Evolutionary conservation across 1,140 invertebrate species (phyloP), one percentile per base, ranked within the genome.

Genomic region (Tetramorium alpestre): DNA sequence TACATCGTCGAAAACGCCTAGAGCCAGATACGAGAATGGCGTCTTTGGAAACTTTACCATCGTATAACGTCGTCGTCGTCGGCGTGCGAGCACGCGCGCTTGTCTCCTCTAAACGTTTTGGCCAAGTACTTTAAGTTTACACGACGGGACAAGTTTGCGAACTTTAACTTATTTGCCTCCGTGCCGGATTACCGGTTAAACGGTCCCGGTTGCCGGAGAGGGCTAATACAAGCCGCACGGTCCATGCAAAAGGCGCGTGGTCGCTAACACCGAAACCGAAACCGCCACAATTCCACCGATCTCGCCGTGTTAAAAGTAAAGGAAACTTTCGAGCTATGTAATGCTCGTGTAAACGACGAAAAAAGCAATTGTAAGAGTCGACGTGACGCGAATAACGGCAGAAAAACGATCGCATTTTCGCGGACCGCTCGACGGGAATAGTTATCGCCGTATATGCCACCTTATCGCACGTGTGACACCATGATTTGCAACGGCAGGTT

Each of bases 101-200:
- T 73, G 87, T 62, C 69, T 89, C 76, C 60, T 69, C 54, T 86
- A 86, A 89, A 89, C 33, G 82, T 86, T 88, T 58, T 75, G 69
- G 44, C 51, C 56, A 76, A 88, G 54, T 62, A 76, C 80, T 69
- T 85, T 38, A 60, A 88, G 87, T 89, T 89, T 81, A 44, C 41
- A 85, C 78, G 67, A 65, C 85, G 44, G 22, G 81, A 54, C 67
- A 62, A 89, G 69, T 90, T 88, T 77, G 85, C 69, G 60, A 62
- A 81, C 38, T 86, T 88, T 62, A 85, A 89, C 69, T 89, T 89
- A 76, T 88, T 89, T 76, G 72, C 58, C 73, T 76, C 70, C 49
- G 69, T 67, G 77, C 28, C 56, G 84, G 77, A 82, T 89, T 87
- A 73, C 58, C 84, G 58, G 84, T 51, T 87, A 89, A 90, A 90